These are phyloP conservation scores for Pyrochroa serraticornis DNA, from an alignment of 2,888 invertebrate species.

Conservation along the genomic window DNA sequence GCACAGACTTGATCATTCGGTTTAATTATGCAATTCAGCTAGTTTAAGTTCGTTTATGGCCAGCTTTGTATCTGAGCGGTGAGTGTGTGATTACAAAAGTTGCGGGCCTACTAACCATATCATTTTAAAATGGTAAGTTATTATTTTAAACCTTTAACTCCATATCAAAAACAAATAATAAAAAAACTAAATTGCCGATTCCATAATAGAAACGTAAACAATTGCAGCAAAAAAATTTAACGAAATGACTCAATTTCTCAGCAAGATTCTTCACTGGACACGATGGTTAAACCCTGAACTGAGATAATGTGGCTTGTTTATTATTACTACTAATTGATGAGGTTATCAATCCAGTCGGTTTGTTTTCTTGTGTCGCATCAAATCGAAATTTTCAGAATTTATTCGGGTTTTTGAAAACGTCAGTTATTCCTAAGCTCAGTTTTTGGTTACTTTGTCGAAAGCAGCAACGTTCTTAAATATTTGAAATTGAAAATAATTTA, in stretches of 20 bases:
- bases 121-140: conserved; percentile 10
- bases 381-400: too few relatives aligned
- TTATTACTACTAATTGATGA: too few relatives aligned
- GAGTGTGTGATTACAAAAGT: conserved; percentile 15
- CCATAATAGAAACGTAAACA: too few relatives aligned
- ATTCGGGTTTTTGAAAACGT: neutral
- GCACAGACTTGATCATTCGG: conserved; percentile 22
- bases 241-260: too few relatives aligned
- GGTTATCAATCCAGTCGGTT: too few relatives aligned
- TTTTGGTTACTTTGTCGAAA: conserved; percentile 13
- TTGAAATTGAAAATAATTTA: neutral
- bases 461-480: neutral
- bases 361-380: too few relatives aligned
- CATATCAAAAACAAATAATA: too few relatives aligned
- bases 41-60: conserved; percentile 38
- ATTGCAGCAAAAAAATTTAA: too few relatives aligned
- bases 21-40: conserved; percentile 46
- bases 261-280: too few relatives aligned
- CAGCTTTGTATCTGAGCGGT: conserved; percentile 19
- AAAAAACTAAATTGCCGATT: too few relatives aligned
- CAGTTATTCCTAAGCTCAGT: conserved; percentile 12
- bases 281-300: too few relatives aligned
- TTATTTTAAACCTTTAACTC: neutral
- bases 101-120: conserved; percentile 12
- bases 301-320: too few relatives aligned